Conservation (phyloP, 1,140 invertebrate species). For the Chrysomallon squamiferum region DNA sequence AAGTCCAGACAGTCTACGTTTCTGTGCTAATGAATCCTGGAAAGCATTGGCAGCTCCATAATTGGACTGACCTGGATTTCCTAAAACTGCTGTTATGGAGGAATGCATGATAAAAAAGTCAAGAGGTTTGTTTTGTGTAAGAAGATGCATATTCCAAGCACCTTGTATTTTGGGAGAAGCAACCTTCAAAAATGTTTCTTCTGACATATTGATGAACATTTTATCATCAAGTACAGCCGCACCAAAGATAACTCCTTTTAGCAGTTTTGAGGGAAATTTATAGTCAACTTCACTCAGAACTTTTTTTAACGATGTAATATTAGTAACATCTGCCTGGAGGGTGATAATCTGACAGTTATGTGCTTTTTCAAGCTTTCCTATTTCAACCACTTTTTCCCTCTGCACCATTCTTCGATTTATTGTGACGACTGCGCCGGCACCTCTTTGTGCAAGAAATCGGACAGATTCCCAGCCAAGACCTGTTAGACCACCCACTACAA, state of each 20-base stretch:
- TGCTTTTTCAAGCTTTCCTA: conserved; percentile 15
- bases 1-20: conserved; percentile 20
- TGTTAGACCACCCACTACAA: conserved; percentile 33
- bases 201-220: conserved; percentile 26
- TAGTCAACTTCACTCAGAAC: conserved; percentile 14
- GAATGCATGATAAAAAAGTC: conserved; percentile 48
- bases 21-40: conserved; percentile 38
- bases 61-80: conserved; percentile 39
- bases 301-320: conserved; percentile 12
- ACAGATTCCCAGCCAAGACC: conserved; percentile 32
- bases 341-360: conserved; percentile 19
- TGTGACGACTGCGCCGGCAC: conserved; percentile 8
- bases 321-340: conserved; percentile 29
- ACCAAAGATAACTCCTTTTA: conserved; percentile 47
- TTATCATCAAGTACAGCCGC: conserved; percentile 41
- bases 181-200: conserved; percentile 26
- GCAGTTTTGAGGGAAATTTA: conserved; percentile 3
- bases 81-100: conserved; percentile 33
- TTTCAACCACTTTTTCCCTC: conserved; percentile 16
- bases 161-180: conserved; percentile 44
- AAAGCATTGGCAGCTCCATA: conserved; percentile 44
- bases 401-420: not conserved
- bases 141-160: conserved; percentile 46
- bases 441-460: conserved; percentile 1
- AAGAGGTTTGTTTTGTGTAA: conserved; percentile 27